Evolutionary conservation across 2,113 vertebrate genomes (phyloP), one percentile per base, ranked within the genome.

Genomic region (Anser cygnoides): DNA sequence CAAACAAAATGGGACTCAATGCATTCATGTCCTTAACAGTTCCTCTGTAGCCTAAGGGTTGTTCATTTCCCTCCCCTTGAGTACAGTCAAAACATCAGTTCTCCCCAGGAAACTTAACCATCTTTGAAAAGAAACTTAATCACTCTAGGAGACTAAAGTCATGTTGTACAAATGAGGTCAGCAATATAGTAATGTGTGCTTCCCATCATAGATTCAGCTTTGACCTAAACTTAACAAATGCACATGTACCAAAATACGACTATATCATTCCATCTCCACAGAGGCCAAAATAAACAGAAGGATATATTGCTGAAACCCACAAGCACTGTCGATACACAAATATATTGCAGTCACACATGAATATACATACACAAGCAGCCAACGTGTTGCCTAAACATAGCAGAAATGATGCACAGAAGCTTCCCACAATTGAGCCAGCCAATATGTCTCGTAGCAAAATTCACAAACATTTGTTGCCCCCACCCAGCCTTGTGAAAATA

Each of bases 261-360:
- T 91, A 84, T 87, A 86, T 90, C 79, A 70, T 61, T 84, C 39
- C 41, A 55, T 80, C 59, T 80, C 28, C 41, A 62, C 3, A 16
- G 35, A 94, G 14, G 54, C 43, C 66, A 88, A 94, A 92, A 73
- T 80, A 95, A 95, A 83, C 63, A 95, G 46, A 44, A 74, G 26
- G 20, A 16, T 65, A 43, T 35, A 31, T 39, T 85, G 29, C 58
- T 73, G 39, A 90, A 82, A 62, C 28, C 29, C 26, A 3, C 26
- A 82, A 70, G 13, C 17, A 52, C n/a, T 91, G 57, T 18, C 6
- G 1, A 81, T 86, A 67, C 21, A 67, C 15, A 61, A 83, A 81
- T 80, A 62, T 3, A 52, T 20, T 84, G 13, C 26, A 72, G 16
- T 76, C 37, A 31, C 8, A 73, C 20, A 44, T 0, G 0, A 62